These are phyloP conservation scores for Hippotragus niger DNA, from an alignment of 2,113 vertebrate species.

Conservation along the genomic window DNA sequence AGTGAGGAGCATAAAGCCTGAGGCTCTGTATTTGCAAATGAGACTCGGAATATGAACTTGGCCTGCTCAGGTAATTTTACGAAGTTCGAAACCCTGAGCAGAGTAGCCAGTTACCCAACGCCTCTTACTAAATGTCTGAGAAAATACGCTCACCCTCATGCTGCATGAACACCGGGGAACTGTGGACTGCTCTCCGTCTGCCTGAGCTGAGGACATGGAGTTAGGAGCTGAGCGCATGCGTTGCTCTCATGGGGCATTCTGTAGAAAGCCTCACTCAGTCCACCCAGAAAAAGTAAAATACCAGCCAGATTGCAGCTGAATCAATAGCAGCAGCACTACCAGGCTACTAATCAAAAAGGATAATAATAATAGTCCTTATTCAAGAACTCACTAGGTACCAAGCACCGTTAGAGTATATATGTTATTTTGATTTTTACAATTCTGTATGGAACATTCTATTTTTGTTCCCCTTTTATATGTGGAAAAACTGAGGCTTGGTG, in stretches of 20 bases:
- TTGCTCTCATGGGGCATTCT: not conserved
- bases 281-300: not conserved
- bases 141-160: slow-evolving; percentile 69
- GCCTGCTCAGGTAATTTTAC: slow-evolving; percentile 73
- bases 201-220: not conserved
- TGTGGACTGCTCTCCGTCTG: not conserved
- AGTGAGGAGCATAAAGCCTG: not conserved
- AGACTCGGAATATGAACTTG: slow-evolving; percentile 58
- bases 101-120: slow-evolving; percentile 69
- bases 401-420: not conserved
- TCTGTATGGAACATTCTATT: not conserved
- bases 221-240: slow-evolving; percentile 44
- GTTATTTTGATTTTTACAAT: not conserved
- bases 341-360: not conserved
- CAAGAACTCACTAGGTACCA: not conserved
- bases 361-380: not conserved
- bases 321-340: not conserved
- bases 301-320: not conserved
- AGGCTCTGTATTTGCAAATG: slow-evolving; percentile 57
- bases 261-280: not conserved
- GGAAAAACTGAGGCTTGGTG: not conserved
- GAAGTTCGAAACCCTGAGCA: slow-evolving; percentile 35
- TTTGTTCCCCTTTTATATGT: not conserved
- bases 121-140: slow-evolving; percentile 79
- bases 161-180: not conserved